Base-by-base conservation (phyloP, 2,113 vertebrate genomes). In the Rhinolophus ferrumequinum region DNA sequence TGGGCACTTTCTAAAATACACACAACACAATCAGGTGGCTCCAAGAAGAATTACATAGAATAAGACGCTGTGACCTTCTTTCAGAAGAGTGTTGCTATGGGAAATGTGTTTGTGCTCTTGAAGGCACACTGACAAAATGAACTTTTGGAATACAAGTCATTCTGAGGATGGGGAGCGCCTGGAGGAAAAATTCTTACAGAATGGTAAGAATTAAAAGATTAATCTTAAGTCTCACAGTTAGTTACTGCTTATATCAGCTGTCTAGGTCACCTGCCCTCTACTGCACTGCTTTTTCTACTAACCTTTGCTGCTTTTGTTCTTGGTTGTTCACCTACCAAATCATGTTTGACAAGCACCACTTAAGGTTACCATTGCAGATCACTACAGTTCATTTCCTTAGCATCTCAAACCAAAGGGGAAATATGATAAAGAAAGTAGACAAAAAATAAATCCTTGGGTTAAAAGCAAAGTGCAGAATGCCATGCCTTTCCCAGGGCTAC, bases 271-370 rank as follows among this genome's bases (percentile, higher is more conserved):
- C 77, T 79, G n/a, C 28, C 66, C 33, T 86, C 50, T 11, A 26
- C 33, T 86, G 86, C 54, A 58, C 47, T 89, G 56, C n/a, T 85
- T 26, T 87, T 94, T 96, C 60, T 62, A 70, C 60, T 92, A 56
- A 73, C 66, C 9, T 22, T 60, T 5, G 58, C 26, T 62, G 38
- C 38, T 56, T 96, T 87, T 64, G 5, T 72, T 95, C 24, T 72
- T 69, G n/a, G 86, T 70, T 97, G 89, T 56, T 95, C 24, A 92
- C 79, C 73, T 79, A 58, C 50, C 79, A 97, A 94, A 87, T 94
- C 33, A 69, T 24, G 86, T 76, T 89, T 92, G 44, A 85, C 83
- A 94, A 94, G 47, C 13, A 44, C 54, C 60, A 69, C 11, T 96
- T 79, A 81, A 76, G 50, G 85, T 96, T 96, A 81, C 38, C 73